Evolutionary conservation across 2,888 invertebrate genomes (phyloP).

Genomic region (Tenthredo amoena): DNA sequence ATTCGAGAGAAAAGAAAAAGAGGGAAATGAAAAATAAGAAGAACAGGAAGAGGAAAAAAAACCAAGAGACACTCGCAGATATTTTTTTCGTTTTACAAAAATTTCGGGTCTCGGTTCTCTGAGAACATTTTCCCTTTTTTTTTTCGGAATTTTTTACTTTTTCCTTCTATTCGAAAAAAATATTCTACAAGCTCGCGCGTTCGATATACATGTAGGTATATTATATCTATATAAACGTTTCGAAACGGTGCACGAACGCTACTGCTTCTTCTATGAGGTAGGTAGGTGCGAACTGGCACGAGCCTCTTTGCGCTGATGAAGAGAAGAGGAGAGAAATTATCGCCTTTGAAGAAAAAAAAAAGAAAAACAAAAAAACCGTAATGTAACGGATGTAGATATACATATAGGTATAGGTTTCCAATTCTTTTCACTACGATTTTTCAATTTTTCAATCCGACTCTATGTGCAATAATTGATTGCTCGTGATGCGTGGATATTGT

Average conservation of each 20-base stretch:
- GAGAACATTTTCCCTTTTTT: too few species aligned
- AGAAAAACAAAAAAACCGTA: not conserved
- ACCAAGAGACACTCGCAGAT: too few species aligned
- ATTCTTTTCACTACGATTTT: not conserved
- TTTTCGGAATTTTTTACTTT: too few species aligned
- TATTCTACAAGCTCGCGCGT: not conserved
- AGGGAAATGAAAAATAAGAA: too few species aligned
- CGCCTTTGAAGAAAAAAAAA: not conserved
- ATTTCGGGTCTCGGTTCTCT: too few species aligned
- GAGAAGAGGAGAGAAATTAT: not conserved
- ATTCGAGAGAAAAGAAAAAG: too few species aligned
- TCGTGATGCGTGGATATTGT: not conserved
- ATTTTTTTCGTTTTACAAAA: too few species aligned
- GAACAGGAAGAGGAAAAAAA: too few species aligned
- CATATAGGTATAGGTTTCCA: not conserved
- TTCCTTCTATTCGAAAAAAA: too few species aligned
- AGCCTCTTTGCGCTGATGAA: not conserved
- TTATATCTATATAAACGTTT: not conserved
- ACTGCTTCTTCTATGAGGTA: not conserved
- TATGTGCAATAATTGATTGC: not conserved
- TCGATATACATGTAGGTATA: not conserved
- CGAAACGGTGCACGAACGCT: not conserved
- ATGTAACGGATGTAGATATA: not conserved
- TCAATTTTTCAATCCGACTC: not conserved
- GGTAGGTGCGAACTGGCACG: not conserved